Base-by-base conservation (phyloP, 2,113 vertebrate genomes). In the Phalacrocorax pelagicus region DNA sequence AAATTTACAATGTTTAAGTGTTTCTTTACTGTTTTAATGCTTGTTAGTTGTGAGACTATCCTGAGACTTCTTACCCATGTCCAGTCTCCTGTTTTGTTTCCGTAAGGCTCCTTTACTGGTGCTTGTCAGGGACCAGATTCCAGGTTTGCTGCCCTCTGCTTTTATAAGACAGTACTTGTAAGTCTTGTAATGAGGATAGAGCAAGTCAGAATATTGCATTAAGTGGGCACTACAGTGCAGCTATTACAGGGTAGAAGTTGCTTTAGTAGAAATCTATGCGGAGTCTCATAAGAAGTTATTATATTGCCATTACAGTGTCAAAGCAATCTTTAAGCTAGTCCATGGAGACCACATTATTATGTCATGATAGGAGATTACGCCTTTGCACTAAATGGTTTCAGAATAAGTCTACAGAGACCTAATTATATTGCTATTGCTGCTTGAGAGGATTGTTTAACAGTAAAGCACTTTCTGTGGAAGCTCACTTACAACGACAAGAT, bases 351-450 rank as follows among this genome's bases (percentile, higher is more conserved):
- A 62, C 63, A 92, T 96, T 90, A 97, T 94, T 74, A 74, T 96
- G 88, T 97, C 81, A 63, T 90, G 79, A 96, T 96, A 78, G 89
- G 81, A 97, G 88, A 88, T 96, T 84, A 94, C 8, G 36, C 93
- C 89, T 95, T 81, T 86, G 81, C 79, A 79, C 81, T 94, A 95
- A 97, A 93, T 92, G 88, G 65, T 80, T 97, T 95, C 19, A 10
- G 52, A 88, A 38, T 86, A 90, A 96, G 83, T 81, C 92, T 92
- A 82, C 84, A 94, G 93, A 82, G 96, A 96, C 90, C 54, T 97
- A 88, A 97, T 96, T 97, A 90, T 90, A 75, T 27, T 96, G 91
- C 91, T 63, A 91, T 30, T 81, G 85, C 73, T 97, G 46, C 90
- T 82, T 59, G 47, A 81, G 94, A 96, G 80, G 80, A 87, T 22